Evolutionary conservation across 2,113 vertebrate genomes (phyloP).

Genomic region (Leptosomus discolor): DNA sequence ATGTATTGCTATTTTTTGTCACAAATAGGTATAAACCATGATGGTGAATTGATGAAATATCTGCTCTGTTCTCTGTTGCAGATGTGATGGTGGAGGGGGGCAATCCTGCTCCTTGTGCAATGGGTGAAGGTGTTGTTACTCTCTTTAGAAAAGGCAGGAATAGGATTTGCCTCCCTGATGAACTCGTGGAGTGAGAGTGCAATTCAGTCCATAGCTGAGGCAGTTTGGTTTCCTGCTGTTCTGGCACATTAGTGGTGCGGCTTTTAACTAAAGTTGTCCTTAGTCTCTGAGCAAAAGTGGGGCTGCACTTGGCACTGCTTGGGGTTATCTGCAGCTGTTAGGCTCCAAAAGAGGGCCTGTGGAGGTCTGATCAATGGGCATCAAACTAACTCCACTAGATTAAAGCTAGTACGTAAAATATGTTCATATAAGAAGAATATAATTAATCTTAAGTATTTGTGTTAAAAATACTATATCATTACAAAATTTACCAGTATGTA

Average conservation of each 20-base stretch:
- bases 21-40: neutral
- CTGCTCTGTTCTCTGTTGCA: neutral
- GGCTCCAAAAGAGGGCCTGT: neutral
- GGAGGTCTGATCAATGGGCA: neutral
- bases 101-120: neutral
- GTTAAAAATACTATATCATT: neutral
- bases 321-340: neutral
- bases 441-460: neutral
- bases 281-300: neutral
- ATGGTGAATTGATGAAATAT: neutral
- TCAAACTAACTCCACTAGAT: neutral
- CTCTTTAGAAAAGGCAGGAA: neutral
- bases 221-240: neutral
- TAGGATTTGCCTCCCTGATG: neutral
- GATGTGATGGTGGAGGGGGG: neutral
- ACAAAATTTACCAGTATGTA: neutral
- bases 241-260: neutral
- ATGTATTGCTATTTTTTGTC: neutral
- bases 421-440: neutral
- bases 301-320: neutral
- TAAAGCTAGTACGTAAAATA: neutral
- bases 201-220: neutral
- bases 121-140: neutral
- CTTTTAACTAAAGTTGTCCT: neutral
- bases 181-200: neutral